Evolutionary conservation across 2,797 vertebrate species (phyloP), one percentile per base, ranked within the genome.

Genomic region (Kryptopterus vitreolus): DNA sequence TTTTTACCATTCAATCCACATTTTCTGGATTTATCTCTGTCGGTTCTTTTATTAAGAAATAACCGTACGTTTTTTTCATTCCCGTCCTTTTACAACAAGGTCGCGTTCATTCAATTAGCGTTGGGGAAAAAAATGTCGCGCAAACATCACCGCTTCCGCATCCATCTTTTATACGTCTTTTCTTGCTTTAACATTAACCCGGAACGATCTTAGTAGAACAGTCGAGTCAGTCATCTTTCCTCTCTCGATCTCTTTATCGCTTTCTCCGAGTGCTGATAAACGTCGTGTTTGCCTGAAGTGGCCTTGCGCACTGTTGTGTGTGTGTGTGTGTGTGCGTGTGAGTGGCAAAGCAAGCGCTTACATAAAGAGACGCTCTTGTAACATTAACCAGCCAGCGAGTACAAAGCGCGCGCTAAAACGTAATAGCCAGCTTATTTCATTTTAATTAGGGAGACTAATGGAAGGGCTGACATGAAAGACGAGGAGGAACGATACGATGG

Each of bases 361-460:
- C 84, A 91, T 91, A 91, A 92, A 92, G 90, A 90, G 73, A 57
- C 26, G 48, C 61, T 77, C 88, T 89, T 86, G 89, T 91, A 89
- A 92, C 92, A 90, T 92, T 90, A 91, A 89, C 86, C 85, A 87
- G 90, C 90, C 89, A 89, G 90, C 85, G 90, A 90, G 89, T 93
- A 93, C 91, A 94, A 94, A 94, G 93, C 83, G 2, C 85, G 81
- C 82, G 84, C 83, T 86, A 80, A 91, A 92, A 93, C 89, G 92
- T 92, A 90, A 94, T 91, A 89, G 92, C 89, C 89, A 83, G 88
- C 90, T 91, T 92, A 86, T 92, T 93, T 90, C 82, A 87, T 92
- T 92, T 94, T 94, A 94, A 95, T 94, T 93, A 93, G 91, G 57
- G 86, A 86, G 87, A 92, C 93, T 93, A 94, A 94, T 95, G 93